phyloP scores from a whole-genome alignment of 2,113 vertebrate species.

The Phodopus roborovskii region DNA sequence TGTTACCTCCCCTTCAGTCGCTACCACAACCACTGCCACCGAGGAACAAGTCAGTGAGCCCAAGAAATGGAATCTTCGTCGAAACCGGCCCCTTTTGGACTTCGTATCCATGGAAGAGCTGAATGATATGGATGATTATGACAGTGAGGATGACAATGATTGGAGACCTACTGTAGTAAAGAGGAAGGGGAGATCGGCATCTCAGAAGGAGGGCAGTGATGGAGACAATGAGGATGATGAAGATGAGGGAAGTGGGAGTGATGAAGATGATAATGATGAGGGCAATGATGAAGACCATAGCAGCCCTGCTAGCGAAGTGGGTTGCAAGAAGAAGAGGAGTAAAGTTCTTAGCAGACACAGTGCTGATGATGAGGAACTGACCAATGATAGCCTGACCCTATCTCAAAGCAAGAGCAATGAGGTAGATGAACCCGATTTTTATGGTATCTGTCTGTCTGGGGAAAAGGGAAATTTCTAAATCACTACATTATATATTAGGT shows the following conservation, averaged over 20 bases:
- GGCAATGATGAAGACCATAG: slow-evolving; percentile 89
- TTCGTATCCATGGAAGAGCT: slow-evolving; percentile 98
- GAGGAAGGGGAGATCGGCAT: slow-evolving; percentile 89
- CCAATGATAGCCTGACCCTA: slow-evolving; percentile 97
- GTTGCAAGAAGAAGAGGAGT: slow-evolving; percentile 93
- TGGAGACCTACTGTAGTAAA: slow-evolving; percentile 95
- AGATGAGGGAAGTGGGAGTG: slow-evolving; percentile 89
- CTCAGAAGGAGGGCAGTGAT: slow-evolving; percentile 91
- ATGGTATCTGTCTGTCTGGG: slow-evolving; percentile 86
- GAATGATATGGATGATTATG: slow-evolving; percentile 99
- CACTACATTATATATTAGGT: slow-evolving; percentile 55
- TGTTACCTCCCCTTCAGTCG: slow-evolving; percentile 55
- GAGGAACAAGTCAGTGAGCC: slow-evolving; percentile 93
- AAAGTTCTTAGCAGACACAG: slow-evolving; percentile 91
- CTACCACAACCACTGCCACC: neutral
- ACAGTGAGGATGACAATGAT: slow-evolving; percentile 99
- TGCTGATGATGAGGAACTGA: slow-evolving; percentile 96
- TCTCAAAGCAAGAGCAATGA: slow-evolving; percentile 98
- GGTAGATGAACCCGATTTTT: slow-evolving; percentile 92
- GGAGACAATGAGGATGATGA: slow-evolving; percentile 91
- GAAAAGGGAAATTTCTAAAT: slow-evolving; percentile 79
- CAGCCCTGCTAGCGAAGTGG: slow-evolving; percentile 90
- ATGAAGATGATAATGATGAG: slow-evolving; percentile 90
- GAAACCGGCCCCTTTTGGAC: slow-evolving; percentile 95
- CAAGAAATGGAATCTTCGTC: slow-evolving; percentile 98